Percentiles rank a stretch among this genome's conserved stretches.
phyloP scores from a whole-genome alignment of 2,113 vertebrate species.

The Ciconia maguari region DNA sequence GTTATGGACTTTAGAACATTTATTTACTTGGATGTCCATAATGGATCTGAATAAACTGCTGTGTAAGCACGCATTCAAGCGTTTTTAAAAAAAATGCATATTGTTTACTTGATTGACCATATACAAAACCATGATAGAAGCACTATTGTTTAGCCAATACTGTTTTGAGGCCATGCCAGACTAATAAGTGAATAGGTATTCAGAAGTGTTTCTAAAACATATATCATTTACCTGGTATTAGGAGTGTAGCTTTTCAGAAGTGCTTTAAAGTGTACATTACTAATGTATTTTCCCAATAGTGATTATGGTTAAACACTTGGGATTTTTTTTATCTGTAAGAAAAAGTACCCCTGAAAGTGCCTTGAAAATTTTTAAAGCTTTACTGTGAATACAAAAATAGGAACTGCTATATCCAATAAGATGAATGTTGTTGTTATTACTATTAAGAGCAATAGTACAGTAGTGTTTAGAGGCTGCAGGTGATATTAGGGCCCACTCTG shows the following conservation, averaged over 20 bases:
- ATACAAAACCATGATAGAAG: slow-evolving; percentile 64
- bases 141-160: slow-evolving; percentile 63
- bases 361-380: slow-evolving; percentile 44
- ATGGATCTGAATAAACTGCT: slow-evolving; percentile 67
- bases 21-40: slow-evolving; percentile 72
- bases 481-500: slow-evolving; percentile 41
- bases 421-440: slow-evolving; percentile 62
- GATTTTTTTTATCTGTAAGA: slow-evolving; percentile 37
- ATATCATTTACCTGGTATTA: slow-evolving; percentile 73
- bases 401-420: slow-evolving; percentile 18
- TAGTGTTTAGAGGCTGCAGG: slow-evolving; percentile 45
- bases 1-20: slow-evolving; percentile 67
- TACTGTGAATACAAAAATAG: slow-evolving; percentile 44
- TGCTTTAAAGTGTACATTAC: slow-evolving; percentile 65
- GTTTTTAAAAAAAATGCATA: slow-evolving; percentile 36
- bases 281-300: slow-evolving; percentile 64
- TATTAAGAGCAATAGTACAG: slow-evolving; percentile 38
- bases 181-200: slow-evolving; percentile 71
- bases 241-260: slow-evolving; percentile 66
- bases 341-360: slow-evolving; percentile 48
- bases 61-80: slow-evolving; percentile 52
- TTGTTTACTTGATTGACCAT: slow-evolving; percentile 72
- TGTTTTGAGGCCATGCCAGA: slow-evolving; percentile 56
- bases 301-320: slow-evolving; percentile 61
- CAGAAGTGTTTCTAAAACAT: slow-evolving; percentile 69